Base-by-base conservation (phyloP, 2,797 vertebrate genomes). In the Nannoperca australis region DNA sequence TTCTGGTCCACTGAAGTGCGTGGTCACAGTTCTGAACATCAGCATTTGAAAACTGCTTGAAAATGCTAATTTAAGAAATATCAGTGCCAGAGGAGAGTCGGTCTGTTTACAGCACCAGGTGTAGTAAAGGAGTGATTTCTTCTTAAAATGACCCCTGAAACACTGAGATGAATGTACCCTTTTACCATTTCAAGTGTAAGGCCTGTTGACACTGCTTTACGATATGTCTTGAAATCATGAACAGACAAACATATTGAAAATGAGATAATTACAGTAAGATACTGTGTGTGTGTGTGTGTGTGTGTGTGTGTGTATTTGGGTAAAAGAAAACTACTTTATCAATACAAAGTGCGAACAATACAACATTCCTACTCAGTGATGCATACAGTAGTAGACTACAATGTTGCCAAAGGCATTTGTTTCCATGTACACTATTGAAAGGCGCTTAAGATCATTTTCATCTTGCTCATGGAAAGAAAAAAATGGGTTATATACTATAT, bases 401-500 rank as follows among this genome's bases (percentile, higher is more conserved):
- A 95, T 94, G 92, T 94, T 95, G 95, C 96, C 96, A 82, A 94
- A 89, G 95, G 95, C 95, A 88, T 95, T 96, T 95, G 95, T 95
- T 96, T 96, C 93, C 94, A 94, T 91, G 95, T 89, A 95, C 93
- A 95, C 94, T 94, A 95, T 95, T 94, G 88, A 96, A 97, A 97
- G 96, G 97, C 94, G 93, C 97, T 97, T 97, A 88, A 91, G 92
- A 96, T 96, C 85, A 95, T 94, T 94, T 91, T 94, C 91, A 94
- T 89, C 84, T 94, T 91, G 87, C 89, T 93, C 80, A 81, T 88
- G 82, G 82, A 90, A 88, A 87, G 44, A 79, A 81, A 91, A 76
- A 88, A 82, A 81, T 6, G 34, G 55, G 45, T 38, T 82, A 89
- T 88, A 89, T 87, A 76, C 76, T 76, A 67, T 85, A 89, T 86